These are phyloP conservation scores for Grallaria varia DNA, from an alignment of 2,113 vertebrate species.

Conservation along the genomic window DNA sequence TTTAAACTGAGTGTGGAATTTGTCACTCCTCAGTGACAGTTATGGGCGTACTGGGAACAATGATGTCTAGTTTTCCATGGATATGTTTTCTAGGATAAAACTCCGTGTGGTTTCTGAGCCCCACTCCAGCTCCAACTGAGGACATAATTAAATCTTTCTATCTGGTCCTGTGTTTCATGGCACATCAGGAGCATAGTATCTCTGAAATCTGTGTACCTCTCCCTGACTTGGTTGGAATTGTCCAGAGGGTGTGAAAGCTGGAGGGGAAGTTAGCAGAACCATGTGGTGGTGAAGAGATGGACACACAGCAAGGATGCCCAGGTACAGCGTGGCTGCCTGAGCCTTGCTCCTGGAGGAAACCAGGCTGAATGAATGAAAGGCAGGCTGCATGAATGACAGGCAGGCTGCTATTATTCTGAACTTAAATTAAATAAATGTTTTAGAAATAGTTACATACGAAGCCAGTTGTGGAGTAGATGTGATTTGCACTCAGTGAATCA, in stretches of 20 bases:
- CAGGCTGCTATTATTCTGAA: background rate
- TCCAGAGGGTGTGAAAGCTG: background rate
- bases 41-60: conserved; percentile 22
- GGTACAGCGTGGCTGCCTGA: background rate
- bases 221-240: background rate
- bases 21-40: conserved; percentile 30
- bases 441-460: background rate
- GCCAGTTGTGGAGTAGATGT: background rate
- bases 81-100: conserved; percentile 50
- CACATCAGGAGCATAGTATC: background rate
- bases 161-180: background rate
- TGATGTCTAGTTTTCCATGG: conserved; percentile 6
- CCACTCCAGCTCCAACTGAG: background rate
- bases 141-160: background rate
- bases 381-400: background rate
- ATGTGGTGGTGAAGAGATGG: rapidly evolving
- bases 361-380: background rate
- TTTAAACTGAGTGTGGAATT: conserved; percentile 21
- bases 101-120: background rate
- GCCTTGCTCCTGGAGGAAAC: background rate
- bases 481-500: background rate
- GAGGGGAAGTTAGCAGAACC: background rate
- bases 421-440: background rate
- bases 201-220: background rate
- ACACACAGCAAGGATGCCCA: background rate